Evolutionary conservation across 2,888 invertebrate species (phyloP).

Genomic region (Drosophila atripex): DNA sequence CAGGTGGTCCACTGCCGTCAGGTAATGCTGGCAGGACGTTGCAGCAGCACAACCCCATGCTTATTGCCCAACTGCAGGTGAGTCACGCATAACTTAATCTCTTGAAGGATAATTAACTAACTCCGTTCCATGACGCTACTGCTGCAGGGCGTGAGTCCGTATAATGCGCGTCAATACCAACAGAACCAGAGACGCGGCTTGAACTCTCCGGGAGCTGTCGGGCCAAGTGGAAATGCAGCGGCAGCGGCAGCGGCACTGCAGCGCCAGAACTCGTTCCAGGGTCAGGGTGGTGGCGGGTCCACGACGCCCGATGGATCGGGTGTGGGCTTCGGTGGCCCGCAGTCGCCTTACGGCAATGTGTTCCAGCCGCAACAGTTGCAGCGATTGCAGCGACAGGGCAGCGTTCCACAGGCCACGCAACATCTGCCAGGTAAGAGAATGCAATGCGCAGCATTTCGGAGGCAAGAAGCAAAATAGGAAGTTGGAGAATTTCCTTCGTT

Average conservation of each 20-base stretch:
- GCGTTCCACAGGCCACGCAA: constrained; percentile 84
- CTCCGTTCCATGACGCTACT: constrained; percentile 27
- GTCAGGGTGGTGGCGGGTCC: constrained; percentile 53
- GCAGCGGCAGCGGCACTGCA: constrained; percentile 64
- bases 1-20: constrained; percentile 54
- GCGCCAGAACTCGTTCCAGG: constrained; percentile 83
- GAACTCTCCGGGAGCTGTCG: constrained; percentile 82
- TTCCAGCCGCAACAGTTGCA: constrained; percentile 83
- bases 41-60: constrained; percentile 94
- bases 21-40: constrained; percentile 85
- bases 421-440: constrained; percentile 83
- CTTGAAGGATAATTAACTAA: constrained; percentile 37
- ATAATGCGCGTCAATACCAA: constrained; percentile 81
- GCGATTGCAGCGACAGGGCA: constrained; percentile 83
- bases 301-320: constrained; percentile 64
- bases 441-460: background rate
- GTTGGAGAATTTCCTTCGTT: background rate
- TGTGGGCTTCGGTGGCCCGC: constrained; percentile 75
- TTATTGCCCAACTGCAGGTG: constrained; percentile 93
- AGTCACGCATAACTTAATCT: constrained; percentile 74
- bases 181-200: constrained; percentile 81
- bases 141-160: constrained; percentile 80
- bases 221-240: constrained; percentile 52
- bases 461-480: background rate
- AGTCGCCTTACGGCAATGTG: constrained; percentile 80